Percentiles rank a stretch among this genome's conserved stretches.
These are phyloP conservation scores for Channa argus DNA, from an alignment of 2,113 vertebrate genomes.

Conservation along the genomic window DNA sequence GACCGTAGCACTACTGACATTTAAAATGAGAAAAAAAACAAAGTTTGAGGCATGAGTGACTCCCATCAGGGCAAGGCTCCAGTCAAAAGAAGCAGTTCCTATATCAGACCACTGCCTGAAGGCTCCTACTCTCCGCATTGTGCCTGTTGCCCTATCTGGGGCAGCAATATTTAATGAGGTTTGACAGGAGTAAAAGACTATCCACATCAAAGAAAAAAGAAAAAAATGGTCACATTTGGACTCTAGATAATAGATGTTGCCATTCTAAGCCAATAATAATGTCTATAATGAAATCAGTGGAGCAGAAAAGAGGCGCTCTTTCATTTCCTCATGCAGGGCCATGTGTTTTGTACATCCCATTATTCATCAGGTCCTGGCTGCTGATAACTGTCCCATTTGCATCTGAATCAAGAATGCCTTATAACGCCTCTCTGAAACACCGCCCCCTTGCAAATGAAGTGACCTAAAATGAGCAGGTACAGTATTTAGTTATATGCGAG, in stretches of 20 bases:
- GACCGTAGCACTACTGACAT: not conserved
- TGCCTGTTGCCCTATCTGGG: conserved; percentile 69
- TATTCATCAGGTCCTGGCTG: conserved; percentile 80
- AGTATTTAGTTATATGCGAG: conserved; percentile 60
- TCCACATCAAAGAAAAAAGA: conserved; percentile 68
- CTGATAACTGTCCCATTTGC: conserved; percentile 84
- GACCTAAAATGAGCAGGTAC: conserved; percentile 81
- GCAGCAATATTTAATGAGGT: conserved; percentile 77
- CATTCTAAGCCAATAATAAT: conserved; percentile 85
- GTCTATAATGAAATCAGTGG: conserved; percentile 86
- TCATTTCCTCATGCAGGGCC: conserved; percentile 83
- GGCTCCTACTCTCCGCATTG: conserved; percentile 49
- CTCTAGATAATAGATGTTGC: conserved; percentile 84
- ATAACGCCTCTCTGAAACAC: conserved; percentile 64
- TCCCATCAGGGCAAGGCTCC: conserved; percentile 38
- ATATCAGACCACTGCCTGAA: conserved; percentile 62
- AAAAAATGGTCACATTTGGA: conserved; percentile 76
- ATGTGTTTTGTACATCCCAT: conserved; percentile 78
- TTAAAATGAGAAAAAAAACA: conserved; percentile 2
- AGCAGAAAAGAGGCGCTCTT: conserved; percentile 85
- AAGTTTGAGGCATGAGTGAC: conserved; percentile 5
- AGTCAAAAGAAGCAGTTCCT: conserved; percentile 47
- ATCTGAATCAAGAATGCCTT: conserved; percentile 83
- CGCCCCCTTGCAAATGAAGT: conserved; percentile 76
- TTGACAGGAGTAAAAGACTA: conserved; percentile 77